phyloP scores from a whole-genome alignment of 2,888 invertebrate genomes.

The Mimachlamys varia region DNA sequence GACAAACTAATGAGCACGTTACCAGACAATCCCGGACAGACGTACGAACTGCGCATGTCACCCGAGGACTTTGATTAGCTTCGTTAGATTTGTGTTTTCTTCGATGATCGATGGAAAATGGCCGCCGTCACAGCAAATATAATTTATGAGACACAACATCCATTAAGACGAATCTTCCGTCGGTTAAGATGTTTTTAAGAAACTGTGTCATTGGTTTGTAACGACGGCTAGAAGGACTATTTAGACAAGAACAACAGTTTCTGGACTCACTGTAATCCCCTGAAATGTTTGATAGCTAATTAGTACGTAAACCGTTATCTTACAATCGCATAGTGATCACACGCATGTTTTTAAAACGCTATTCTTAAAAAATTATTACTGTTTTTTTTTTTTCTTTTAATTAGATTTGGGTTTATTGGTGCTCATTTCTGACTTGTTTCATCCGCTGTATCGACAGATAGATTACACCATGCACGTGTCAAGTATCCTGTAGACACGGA shows the following conservation, averaged over 20 bases:
- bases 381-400: no score
- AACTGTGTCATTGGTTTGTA: background rate
- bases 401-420: no score
- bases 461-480: no score
- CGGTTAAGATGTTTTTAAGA: background rate
- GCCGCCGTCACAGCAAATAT: background rate
- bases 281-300: background rate
- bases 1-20: constrained; percentile 31
- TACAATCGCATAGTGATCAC: no score
- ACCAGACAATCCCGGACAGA: constrained; percentile 22
- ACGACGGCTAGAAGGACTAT: background rate
- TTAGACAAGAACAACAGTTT: background rate
- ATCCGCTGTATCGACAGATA: no score
- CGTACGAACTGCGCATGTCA: constrained; percentile 20
- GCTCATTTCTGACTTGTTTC: no score
- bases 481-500: no score
- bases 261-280: background rate
- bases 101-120: background rate
- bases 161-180: background rate
- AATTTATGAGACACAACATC: background rate
- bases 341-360: no score
- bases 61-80: background rate
- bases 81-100: constrained; percentile 11
- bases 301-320: no score
- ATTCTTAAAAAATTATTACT: no score